phyloP scores from a whole-genome alignment of 2,888 invertebrate genomes.

The Eupithecia inturbata region DNA sequence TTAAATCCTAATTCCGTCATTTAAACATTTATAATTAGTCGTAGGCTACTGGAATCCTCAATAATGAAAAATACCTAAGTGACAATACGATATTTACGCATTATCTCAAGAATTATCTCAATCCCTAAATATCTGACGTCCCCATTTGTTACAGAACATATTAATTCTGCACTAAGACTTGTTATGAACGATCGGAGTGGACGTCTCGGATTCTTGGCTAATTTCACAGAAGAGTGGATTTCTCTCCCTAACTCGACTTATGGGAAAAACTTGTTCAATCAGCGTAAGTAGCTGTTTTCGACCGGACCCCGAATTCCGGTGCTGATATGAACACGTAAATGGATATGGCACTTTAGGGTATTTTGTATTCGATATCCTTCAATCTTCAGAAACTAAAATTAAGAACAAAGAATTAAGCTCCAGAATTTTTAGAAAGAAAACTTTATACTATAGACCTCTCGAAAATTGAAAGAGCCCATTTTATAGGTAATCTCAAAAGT shows the following conservation, averaged over 20 bases:
- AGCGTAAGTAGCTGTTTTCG: slow-evolving; percentile 74
- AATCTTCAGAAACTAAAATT: background rate
- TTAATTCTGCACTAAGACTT: slow-evolving; percentile 41
- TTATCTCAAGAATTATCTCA: background rate
- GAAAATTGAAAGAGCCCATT: too few species aligned
- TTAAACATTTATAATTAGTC: too few species aligned
- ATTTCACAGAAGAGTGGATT: slow-evolving; percentile 75
- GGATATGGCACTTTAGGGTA: slow-evolving; percentile 49
- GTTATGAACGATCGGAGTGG: slow-evolving; percentile 51
- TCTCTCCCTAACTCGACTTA: slow-evolving; percentile 62
- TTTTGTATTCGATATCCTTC: background rate
- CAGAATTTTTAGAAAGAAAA: background rate
- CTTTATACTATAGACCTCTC: too few species aligned
- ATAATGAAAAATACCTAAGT: background rate
- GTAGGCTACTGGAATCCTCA: too few species aligned
- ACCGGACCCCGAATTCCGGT: slow-evolving; percentile 54
- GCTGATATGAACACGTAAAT: slow-evolving; percentile 30
- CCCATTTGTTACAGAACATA: slow-evolving; percentile 36
- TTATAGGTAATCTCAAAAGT: too few species aligned
- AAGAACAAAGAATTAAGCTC: background rate
- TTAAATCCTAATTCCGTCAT: too few species aligned
- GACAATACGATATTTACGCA: background rate
- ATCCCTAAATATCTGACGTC: background rate
- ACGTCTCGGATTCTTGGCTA: slow-evolving; percentile 60
- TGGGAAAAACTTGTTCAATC: slow-evolving; percentile 80